Base-by-base conservation (phyloP, 2,888 invertebrate species). In the Eupsilia transversa region DNA sequence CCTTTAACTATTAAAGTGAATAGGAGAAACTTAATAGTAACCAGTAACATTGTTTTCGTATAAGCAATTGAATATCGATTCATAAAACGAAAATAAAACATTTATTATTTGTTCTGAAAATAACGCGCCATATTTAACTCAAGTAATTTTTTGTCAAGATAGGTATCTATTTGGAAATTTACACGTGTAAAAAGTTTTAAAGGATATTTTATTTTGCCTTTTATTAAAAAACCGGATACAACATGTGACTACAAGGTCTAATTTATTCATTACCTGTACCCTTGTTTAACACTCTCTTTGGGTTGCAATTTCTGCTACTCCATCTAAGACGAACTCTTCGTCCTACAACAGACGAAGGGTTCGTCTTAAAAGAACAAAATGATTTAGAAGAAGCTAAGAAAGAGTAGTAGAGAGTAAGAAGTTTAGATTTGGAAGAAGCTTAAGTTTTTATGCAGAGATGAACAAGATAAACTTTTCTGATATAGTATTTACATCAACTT, bases 1-100 rank as follows among this genome's bases (percentile, higher is more conserved):
- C 72, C 77, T 77, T 60, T 70, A 71, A 74, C 75, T 66, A 84
- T 77, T 75, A 59, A 57, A 85, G 72, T 71, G 84, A 81, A 78
- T 9, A 74, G 74, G 80, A 83, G 83, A 84, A 84, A 86, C 85
- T 82, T 79, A 65, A 77, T 79, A 75, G 54, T 66, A 60, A 67
- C 30, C 61, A 70, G 57, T 35, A 68, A 71, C 43, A 54, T 43
- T 56, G 41, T 81, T 69, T 61, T 72, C 33, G 60, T 73, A 35
- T 27, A 54, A 3, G 54, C 52, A 78, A 82, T 54, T 46, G 12
- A 74, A 68, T 38, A 59, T 17, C 17, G 20, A 77, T 30, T 57
- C 20, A 41, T 66, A 38, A 56, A 64, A 57, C n/a, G 9, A 41
- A 54, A 60, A 46, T 23, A 46, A 68, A 49, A n/a, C 14, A 27